phyloP scores from a whole-genome alignment of 2,888 invertebrate genomes.

The Dicycla oo region DNA sequence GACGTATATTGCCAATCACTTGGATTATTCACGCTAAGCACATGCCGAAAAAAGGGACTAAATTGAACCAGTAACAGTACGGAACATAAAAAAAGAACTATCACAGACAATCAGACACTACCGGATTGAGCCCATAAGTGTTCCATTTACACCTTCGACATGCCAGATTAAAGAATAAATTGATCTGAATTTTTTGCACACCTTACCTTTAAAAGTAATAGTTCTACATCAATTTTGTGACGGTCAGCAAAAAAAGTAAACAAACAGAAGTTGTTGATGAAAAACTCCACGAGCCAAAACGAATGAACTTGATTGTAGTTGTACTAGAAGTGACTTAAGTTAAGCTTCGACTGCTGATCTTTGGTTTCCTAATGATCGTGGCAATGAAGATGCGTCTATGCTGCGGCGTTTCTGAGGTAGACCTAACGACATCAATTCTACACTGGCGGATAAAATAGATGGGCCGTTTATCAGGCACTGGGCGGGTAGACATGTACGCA shows the following conservation, averaged over 20 bases:
- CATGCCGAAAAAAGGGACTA: not conserved
- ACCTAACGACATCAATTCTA: no score
- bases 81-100: slow-evolving; percentile 17
- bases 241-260: slow-evolving; percentile 81
- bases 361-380: no score
- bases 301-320: slow-evolving; percentile 59
- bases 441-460: no score
- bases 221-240: slow-evolving; percentile 75
- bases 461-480: no score
- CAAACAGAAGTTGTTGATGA: slow-evolving; percentile 76
- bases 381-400: fast-evolving
- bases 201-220: slow-evolving; percentile 71
- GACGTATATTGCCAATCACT: slow-evolving; percentile 42
- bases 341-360: not conserved
- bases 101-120: slow-evolving; percentile 29
- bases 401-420: no score
- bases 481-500: no score
- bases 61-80: slow-evolving; percentile 23
- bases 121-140: slow-evolving; percentile 43
- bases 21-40: slow-evolving; percentile 42
- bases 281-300: slow-evolving; percentile 78
- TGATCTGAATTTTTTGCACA: slow-evolving; percentile 64
- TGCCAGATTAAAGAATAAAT: slow-evolving; percentile 49
- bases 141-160: slow-evolving; percentile 44
- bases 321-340: slow-evolving; percentile 69